These are phyloP conservation scores for Habroteleia sp. DNA, from an alignment of 2,888 invertebrate genomes.

Conservation along the genomic window DNA sequence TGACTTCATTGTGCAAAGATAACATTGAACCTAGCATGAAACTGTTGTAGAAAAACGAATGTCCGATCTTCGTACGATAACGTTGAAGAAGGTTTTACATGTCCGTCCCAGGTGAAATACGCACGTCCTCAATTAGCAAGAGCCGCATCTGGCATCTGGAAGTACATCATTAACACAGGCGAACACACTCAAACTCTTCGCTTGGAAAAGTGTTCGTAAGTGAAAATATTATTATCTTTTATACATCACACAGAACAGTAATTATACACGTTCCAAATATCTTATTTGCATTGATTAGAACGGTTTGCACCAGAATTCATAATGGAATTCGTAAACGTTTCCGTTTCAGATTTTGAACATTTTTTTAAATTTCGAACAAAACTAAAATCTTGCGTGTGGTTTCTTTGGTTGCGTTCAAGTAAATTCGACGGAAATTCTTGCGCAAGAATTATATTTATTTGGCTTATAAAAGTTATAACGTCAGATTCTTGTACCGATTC, in stretches of 20 bases:
- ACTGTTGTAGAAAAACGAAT: constrained; percentile 82
- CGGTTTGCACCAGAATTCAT: too few relatives aligned
- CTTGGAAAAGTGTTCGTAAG: constrained; percentile 90
- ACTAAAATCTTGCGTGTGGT: too few relatives aligned
- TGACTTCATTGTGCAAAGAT: constrained; percentile 1
- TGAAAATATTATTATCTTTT: constrained; percentile 65
- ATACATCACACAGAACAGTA: constrained; percentile 20
- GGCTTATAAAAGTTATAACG: too few relatives aligned
- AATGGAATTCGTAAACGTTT: too few relatives aligned
- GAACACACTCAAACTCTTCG: constrained; percentile 91
- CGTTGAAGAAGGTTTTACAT: constrained; percentile 88
- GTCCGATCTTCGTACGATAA: constrained; percentile 82
- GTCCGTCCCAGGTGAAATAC: constrained; percentile 89
- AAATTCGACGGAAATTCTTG: too few relatives aligned
- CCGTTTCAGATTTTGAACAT: too few relatives aligned
- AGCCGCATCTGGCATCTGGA: constrained; percentile 91
- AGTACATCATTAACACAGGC: constrained; percentile 92
- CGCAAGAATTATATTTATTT: too few relatives aligned
- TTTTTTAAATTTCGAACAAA: too few relatives aligned
- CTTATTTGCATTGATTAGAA: background rate
- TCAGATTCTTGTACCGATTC: too few relatives aligned
- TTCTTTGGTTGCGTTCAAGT: too few relatives aligned
- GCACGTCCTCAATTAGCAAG: constrained; percentile 90
- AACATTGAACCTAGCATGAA: constrained; percentile 15
- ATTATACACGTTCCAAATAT: constrained; percentile 13